Evolutionary conservation across 2,888 invertebrate species (phyloP).

Genomic region (Himalopsyche tibetana): DNA sequence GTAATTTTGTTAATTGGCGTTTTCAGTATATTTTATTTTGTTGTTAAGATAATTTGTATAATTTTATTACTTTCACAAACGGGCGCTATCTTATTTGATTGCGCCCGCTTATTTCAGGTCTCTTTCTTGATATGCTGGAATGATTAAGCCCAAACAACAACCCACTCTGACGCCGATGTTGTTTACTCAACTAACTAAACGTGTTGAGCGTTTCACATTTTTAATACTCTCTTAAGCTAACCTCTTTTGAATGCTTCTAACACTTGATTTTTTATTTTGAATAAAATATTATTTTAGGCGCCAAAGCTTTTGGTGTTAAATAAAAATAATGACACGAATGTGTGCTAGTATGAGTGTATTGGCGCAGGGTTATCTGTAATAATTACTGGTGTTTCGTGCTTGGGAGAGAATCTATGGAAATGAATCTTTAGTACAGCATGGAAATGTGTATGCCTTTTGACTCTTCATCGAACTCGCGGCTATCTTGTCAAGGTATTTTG

Average conservation of each 20-base stretch:
- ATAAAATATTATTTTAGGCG: conserved; percentile 43
- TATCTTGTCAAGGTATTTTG: conserved; percentile 36
- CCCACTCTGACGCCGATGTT: conserved; percentile 56
- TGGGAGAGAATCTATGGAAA: conserved; percentile 32
- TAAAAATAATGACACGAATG: conserved; percentile 47
- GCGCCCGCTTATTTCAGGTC: conserved; percentile 47
- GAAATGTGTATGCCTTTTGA: conserved; percentile 44
- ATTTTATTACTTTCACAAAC: conserved; percentile 39
- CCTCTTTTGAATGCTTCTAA: conserved; percentile 51
- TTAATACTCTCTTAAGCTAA: conserved; percentile 43
- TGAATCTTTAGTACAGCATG: conserved; percentile 41
- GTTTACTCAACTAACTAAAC: conserved; percentile 57
- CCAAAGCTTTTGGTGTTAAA: conserved; percentile 57
- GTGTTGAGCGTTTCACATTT: conserved; percentile 55
- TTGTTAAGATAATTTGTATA: conserved; percentile 40
- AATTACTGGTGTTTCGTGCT: conserved; percentile 40
- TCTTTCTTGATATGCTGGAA: conserved; percentile 56
- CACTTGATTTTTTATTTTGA: conserved; percentile 44
- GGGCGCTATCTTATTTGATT: background rate
- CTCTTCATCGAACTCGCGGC: conserved; percentile 39
- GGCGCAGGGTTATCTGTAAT: conserved; percentile 49
- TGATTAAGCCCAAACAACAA: conserved; percentile 43
- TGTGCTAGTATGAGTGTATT: conserved; percentile 54
- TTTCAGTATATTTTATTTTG: conserved; percentile 63
- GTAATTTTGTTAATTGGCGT: conserved; percentile 59